Percentiles rank a stretch among this genome's conserved stretches.
These are phyloP conservation scores for Nyctibius bracteatus DNA, from an alignment of 2,113 vertebrate genomes.

Conservation along the genomic window DNA sequence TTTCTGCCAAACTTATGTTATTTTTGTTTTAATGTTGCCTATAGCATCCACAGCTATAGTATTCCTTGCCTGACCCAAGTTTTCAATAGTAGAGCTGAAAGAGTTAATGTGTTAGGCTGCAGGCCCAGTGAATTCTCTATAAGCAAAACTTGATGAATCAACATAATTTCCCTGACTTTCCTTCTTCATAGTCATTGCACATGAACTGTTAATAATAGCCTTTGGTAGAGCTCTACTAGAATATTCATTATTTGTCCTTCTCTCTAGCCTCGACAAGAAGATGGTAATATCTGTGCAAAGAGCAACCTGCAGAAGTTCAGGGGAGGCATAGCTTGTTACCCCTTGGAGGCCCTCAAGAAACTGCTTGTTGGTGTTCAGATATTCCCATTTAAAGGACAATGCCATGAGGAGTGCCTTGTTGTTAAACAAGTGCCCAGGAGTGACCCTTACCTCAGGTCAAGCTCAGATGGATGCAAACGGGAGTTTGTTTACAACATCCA, in stretches of 20 bases:
- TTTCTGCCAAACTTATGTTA: background rate
- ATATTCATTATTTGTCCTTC: background rate
- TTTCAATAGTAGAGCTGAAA: background rate
- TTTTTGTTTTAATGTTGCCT: background rate
- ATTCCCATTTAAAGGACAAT: background rate
- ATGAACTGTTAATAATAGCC: background rate
- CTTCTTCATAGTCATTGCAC: background rate
- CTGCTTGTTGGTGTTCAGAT: background rate
- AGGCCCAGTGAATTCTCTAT: background rate
- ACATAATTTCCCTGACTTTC: background rate
- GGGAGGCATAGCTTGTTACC: background rate
- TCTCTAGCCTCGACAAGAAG: background rate
- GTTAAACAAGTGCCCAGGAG: background rate
- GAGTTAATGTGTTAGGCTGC: background rate
- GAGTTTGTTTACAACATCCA: background rate
- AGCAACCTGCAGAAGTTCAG: background rate
- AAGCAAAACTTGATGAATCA: background rate
- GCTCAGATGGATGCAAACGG: background rate
- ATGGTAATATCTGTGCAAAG: background rate
- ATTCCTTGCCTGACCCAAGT: background rate
- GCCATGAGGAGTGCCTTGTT: background rate
- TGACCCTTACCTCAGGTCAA: background rate
- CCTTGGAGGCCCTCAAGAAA: background rate
- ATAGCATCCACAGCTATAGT: background rate
- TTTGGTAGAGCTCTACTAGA: background rate